Evolutionary conservation across 2,888 invertebrate species (phyloP).

Genomic region (Dyspetes luteomarginatus): DNA sequence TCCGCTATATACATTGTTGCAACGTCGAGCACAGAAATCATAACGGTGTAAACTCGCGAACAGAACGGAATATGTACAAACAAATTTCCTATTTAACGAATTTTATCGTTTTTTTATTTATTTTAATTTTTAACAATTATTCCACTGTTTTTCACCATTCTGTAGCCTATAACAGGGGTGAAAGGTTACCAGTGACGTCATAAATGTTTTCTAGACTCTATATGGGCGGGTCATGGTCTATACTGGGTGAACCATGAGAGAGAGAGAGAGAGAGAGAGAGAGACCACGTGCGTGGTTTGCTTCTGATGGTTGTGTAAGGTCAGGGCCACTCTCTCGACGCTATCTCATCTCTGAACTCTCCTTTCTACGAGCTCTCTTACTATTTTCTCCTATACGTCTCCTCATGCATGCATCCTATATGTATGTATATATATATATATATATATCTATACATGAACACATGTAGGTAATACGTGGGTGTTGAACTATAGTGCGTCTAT

Average conservation of each 20-base stretch:
- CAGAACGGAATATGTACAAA: no score
- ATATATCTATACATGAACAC: constrained; percentile 4
- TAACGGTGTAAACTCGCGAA: no score
- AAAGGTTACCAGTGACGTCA: constrained; percentile 72
- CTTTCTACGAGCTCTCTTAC: constrained; percentile 49
- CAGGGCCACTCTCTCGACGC: constrained; percentile 74
- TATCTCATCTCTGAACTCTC: constrained; percentile 61
- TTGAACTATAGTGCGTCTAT: constrained; percentile 38
- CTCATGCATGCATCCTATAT: no score
- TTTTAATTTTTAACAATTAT: background rate
- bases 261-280: constrained; percentile 22
- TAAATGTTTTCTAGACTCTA: constrained; percentile 34
- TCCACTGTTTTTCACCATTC: background rate
- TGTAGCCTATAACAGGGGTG: background rate
- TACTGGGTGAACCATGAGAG: constrained; percentile 8
- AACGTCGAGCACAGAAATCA: no score
- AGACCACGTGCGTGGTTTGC: constrained; percentile 58
- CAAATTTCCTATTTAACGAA: no score
- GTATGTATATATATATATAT: constrained; percentile 46
- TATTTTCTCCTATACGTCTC: constrained; percentile 16
- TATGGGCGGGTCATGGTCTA: constrained; percentile 68
- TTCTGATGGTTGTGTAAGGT: constrained; percentile 76
- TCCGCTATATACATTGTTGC: no score
- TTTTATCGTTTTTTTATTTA: no score
- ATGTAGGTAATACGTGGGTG: constrained; percentile 48